Evolutionary conservation across 2,113 vertebrate species (phyloP).

Genomic region (human (Homo sapiens)): GRCh38 chr11:30843001-30843500

Average conservation of each 20-base stretch:
- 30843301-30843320: neutral
- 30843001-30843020: conserved; percentile 10
- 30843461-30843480: no score
- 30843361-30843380: no score
- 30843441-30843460: no score
- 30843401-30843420: no score
- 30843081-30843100: neutral
- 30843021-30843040: neutral
- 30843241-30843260: neutral
- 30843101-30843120: neutral
- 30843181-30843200: neutral
- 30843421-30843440: no score
- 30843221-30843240: neutral
- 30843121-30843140: neutral
- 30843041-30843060: neutral
- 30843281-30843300: neutral
- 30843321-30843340: no score
- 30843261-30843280: neutral
- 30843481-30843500: no score
- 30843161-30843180: neutral
- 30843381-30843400: no score
- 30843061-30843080: neutral
- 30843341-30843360: no score
- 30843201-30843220: neutral
- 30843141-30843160: neutral